These are phyloP conservation scores for Lithophane ornitopus DNA, from an alignment of 2,888 invertebrate genomes.

Conservation along the genomic window DNA sequence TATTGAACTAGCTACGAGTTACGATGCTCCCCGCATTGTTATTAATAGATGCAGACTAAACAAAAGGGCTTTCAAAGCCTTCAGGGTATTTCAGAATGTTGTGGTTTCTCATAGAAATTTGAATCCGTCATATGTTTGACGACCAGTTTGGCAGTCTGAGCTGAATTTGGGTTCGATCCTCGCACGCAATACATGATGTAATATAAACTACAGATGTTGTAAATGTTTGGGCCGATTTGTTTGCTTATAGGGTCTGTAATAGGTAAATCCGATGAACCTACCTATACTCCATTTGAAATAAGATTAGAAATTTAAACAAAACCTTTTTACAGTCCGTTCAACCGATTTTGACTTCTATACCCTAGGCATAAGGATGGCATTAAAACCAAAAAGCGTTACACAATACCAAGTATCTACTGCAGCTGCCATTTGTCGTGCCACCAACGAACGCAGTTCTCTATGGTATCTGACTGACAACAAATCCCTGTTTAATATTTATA, in stretches of 20 bases:
- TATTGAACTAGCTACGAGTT: conserved; percentile 5
- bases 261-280: neutral
- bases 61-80: conserved; percentile 53
- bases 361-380: too few species aligned
- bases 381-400: too few species aligned
- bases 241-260: neutral
- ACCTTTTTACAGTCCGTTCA: too few species aligned
- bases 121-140: conserved; percentile 21
- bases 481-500: neutral
- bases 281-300: too few species aligned
- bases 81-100: conserved; percentile 29
- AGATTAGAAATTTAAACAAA: too few species aligned
- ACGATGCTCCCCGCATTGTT: conserved; percentile 32
- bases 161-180: conserved; percentile 1
- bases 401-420: too few species aligned
- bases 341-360: too few species aligned
- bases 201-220: conserved; percentile 19
- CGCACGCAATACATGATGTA: conserved; percentile 11
- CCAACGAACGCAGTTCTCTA: neutral
- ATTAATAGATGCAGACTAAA: conserved; percentile 60
- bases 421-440: too few species aligned
- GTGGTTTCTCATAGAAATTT: conserved; percentile 18
- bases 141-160: neutral
- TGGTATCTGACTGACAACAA: neutral
- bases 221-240: conserved; percentile 11